Evolutionary conservation across 2,888 invertebrate species (phyloP).

Genomic region (Epistrophe grossulariae): DNA sequence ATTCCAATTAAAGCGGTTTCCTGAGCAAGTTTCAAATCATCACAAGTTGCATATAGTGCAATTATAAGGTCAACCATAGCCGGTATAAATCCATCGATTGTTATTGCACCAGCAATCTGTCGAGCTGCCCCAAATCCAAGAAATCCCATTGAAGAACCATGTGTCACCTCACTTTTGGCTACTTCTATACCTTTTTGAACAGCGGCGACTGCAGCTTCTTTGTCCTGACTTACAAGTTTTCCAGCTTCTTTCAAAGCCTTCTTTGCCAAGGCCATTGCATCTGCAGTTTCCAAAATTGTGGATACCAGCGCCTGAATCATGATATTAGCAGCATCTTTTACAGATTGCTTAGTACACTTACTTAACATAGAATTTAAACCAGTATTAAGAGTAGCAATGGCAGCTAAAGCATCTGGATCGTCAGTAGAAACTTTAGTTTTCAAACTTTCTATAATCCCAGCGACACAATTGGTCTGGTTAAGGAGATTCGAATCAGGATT

Average conservation of each 20-base stretch:
- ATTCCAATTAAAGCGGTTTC: neutral
- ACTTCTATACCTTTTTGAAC: neutral
- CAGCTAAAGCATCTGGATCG: neutral
- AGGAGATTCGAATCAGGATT: neutral
- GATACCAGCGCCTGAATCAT: neutral
- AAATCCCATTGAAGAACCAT: neutral
- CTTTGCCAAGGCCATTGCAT: neutral
- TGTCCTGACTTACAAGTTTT: neutral
- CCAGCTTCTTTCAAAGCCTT: neutral
- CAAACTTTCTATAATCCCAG: neutral
- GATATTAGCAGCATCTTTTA: neutral
- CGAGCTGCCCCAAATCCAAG: conserved; percentile 20
- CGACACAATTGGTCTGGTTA: neutral
- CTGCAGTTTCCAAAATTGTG: conserved; percentile 13
- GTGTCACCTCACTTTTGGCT: neutral
- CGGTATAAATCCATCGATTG: neutral
- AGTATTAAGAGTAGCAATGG: neutral
- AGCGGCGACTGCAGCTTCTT: conserved; percentile 10
- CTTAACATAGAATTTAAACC: neutral
- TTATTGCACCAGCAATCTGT: neutral
- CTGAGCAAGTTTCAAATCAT: neutral
- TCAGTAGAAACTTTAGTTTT: neutral
- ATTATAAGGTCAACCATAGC: neutral
- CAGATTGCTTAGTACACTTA: neutral
- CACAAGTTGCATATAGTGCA: neutral